Evolutionary conservation across 1,140 invertebrate genomes (phyloP).

Genomic region (Anoplophora glabripennis): DNA sequence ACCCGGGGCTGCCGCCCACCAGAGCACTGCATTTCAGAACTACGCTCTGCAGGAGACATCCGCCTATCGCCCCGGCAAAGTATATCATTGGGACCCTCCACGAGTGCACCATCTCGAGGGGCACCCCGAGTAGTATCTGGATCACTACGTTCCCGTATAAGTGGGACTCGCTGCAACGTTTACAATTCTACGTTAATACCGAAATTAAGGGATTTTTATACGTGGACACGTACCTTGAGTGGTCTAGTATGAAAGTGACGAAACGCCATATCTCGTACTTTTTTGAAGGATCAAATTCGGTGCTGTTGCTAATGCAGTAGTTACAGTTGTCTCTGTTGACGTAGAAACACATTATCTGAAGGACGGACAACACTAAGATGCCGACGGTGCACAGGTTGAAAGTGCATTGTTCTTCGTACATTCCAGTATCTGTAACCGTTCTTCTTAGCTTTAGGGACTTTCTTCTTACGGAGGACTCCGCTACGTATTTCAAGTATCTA

Average conservation of each 20-base stretch:
- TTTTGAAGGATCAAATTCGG: slow-evolving; percentile 1
- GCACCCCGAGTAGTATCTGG: slow-evolving; percentile 87
- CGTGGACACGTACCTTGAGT: slow-evolving; percentile 71
- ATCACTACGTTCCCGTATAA: slow-evolving; percentile 89
- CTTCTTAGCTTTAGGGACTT: slow-evolving; percentile 12
- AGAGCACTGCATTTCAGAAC: slow-evolving; percentile 61
- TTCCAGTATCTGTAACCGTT: slow-evolving; percentile 40
- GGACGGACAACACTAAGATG: slow-evolving; percentile 72
- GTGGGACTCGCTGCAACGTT: slow-evolving; percentile 65
- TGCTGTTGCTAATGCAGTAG: no score
- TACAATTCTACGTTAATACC: neutral
- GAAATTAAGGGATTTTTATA: no score
- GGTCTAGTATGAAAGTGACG: slow-evolving; percentile 93
- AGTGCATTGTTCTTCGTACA: slow-evolving; percentile 80
- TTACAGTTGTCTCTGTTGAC: slow-evolving; percentile 49
- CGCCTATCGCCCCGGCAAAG: slow-evolving; percentile 76
- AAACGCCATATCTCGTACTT: slow-evolving; percentile 88
- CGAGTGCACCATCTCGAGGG: slow-evolving; percentile 92
- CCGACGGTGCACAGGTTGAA: slow-evolving; percentile 80
- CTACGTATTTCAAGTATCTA: slow-evolving; percentile 25
- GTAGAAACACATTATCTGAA: slow-evolving; percentile 67
- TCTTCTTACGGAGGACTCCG: slow-evolving; percentile 14
- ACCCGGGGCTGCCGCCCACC: slow-evolving; percentile 93
- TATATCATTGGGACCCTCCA: slow-evolving; percentile 84
- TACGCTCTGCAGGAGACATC: slow-evolving; percentile 73